Evolutionary conservation across 1,140 invertebrate species (phyloP).

Genomic region (Mycetomoellerius zeteki): DNA sequence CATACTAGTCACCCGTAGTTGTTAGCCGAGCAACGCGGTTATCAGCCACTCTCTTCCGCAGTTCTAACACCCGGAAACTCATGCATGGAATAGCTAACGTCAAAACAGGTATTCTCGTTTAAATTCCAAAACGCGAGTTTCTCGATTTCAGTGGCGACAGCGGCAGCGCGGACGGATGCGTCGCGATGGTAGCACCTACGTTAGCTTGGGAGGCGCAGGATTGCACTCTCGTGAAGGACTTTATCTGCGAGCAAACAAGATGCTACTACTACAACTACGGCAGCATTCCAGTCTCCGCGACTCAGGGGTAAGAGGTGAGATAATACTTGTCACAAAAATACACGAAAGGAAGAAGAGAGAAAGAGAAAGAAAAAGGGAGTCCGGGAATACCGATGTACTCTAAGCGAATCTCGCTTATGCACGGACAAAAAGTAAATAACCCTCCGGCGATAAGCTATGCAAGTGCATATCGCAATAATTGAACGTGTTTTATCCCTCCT

Average conservation of each 20-base stretch:
- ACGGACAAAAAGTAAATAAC: constrained; percentile 62
- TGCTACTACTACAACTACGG: constrained; percentile 97
- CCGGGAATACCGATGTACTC: constrained; percentile 29
- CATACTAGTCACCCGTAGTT: neutral
- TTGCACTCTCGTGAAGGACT: constrained; percentile 94
- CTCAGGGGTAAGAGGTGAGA: constrained; percentile 95
- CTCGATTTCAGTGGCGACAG: constrained; percentile 87
- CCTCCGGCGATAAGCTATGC: constrained; percentile 49
- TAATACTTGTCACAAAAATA: constrained; percentile 81
- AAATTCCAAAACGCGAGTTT: constrained; percentile 66
- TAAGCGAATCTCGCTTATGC: constrained; percentile 55
- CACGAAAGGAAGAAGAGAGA: constrained; percentile 52
- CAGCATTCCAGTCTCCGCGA: constrained; percentile 94
- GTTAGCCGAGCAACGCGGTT: constrained; percentile 57
- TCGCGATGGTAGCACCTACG: constrained; percentile 91
- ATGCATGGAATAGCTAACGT: constrained; percentile 59
- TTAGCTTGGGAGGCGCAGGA: constrained; percentile 93
- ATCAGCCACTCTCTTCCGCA: constrained; percentile 45
- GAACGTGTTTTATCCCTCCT: constrained; percentile 20
- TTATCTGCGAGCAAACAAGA: constrained; percentile 95
- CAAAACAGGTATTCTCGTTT: constrained; percentile 42
- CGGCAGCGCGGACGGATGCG: constrained; percentile 91
- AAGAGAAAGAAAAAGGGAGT: constrained; percentile 51
- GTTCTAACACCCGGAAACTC: constrained; percentile 54
- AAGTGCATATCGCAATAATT: constrained; percentile 23